Evolutionary conservation across 2,797 vertebrate genomes (phyloP).

Genomic region (Melanotaenia boesemani): DNA sequence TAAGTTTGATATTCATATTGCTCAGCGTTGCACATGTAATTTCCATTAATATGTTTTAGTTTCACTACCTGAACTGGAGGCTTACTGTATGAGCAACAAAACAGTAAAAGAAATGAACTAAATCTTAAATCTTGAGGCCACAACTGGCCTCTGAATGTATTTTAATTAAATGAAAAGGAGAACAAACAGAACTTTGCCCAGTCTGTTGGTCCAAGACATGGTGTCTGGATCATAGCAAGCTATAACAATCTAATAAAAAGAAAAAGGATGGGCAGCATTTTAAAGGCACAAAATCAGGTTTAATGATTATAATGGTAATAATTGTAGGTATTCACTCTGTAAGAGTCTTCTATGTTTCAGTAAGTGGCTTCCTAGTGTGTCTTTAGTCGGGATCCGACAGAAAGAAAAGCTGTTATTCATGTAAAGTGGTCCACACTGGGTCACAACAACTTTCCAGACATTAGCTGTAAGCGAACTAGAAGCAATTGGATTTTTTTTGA

Average conservation of each 20-base stretch:
- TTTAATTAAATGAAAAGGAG: not conserved
- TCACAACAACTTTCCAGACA: not conserved
- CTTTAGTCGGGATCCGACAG: not conserved
- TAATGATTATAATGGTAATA: not conserved
- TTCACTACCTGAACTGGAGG: not conserved
- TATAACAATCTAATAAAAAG: not conserved
- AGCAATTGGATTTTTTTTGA: conserved; percentile 1
- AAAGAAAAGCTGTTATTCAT: not conserved
- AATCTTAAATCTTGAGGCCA: conserved; percentile 6
- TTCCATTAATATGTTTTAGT: no score
- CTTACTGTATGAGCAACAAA: not conserved
- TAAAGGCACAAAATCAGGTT: not conserved
- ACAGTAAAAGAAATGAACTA: not conserved
- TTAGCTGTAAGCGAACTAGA: not conserved
- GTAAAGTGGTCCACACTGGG: not conserved
- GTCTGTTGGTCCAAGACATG: not conserved
- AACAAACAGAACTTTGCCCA: not conserved
- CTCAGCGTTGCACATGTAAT: no score
- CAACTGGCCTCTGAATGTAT: not conserved
- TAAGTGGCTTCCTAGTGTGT: not conserved
- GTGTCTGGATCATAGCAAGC: not conserved
- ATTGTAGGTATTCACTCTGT: not conserved
- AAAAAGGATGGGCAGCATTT: not conserved
- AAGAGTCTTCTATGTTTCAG: not conserved
- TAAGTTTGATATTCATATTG: no score